phyloP scores from a whole-genome alignment of 2,797 vertebrate species.

The Sparus aurata region DNA sequence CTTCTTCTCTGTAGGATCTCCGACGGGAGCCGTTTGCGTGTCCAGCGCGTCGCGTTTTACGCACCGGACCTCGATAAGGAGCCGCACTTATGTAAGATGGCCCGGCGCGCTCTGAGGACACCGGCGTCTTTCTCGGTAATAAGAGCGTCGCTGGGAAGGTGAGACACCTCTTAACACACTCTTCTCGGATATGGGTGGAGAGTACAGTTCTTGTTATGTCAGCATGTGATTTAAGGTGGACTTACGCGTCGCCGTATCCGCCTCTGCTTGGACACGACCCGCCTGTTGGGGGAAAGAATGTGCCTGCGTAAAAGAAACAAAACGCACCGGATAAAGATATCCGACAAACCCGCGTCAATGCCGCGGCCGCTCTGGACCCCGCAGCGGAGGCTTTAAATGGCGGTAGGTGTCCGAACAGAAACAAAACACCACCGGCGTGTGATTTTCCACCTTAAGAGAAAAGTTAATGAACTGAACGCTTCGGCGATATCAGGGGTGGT shows the following conservation, averaged over 20 bases:
- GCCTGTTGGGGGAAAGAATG: conserved; percentile 45
- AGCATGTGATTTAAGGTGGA: conserved; percentile 87
- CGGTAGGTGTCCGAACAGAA: accelerated
- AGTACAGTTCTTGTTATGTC: conserved; percentile 77
- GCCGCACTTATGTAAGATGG: conserved; percentile 32
- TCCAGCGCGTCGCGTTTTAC: conserved; percentile 36
- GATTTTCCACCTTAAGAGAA: conserved; percentile 80
- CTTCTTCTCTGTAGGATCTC: neutral
- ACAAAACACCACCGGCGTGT: neutral
- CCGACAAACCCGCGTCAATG: conserved; percentile 3
- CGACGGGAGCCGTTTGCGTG: conserved; percentile 24
- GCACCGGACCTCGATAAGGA: conserved; percentile 32
- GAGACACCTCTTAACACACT: conserved; percentile 76
- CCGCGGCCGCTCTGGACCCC: neutral
- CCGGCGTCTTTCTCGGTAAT: conserved; percentile 51
- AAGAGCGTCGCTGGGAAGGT: conserved; percentile 65
- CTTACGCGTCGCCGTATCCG: neutral
- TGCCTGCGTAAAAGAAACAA: conserved; percentile 25
- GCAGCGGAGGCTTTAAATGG: conserved; percentile 1
- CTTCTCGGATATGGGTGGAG: conserved; percentile 80
- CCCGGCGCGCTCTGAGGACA: conserved; percentile 20
- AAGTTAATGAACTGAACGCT: conserved; percentile 57
- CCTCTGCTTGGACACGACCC: conserved; percentile 3
- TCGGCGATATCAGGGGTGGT: conserved; percentile 68
- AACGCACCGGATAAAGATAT: conserved; percentile 12